Conservation (phyloP, 2,888 invertebrate genomes). For the Pyrrhia umbra region DNA sequence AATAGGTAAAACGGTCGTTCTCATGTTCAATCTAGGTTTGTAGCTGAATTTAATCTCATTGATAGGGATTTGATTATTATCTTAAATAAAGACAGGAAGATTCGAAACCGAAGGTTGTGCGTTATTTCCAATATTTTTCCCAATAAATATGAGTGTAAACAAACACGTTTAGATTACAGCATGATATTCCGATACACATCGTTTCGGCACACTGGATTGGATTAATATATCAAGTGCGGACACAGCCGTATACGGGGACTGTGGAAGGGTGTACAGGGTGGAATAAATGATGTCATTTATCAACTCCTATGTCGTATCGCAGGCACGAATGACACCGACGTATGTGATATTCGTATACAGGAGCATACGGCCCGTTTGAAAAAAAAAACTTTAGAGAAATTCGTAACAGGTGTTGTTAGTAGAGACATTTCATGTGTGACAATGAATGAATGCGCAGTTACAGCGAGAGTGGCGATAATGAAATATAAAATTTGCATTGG, state of each 20-base stretch:
- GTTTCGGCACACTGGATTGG: constrained; percentile 45
- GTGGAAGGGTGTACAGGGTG: constrained; percentile 62
- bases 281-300: constrained; percentile 75
- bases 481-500: not conserved
- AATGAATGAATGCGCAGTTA: constrained; percentile 64
- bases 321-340: constrained; percentile 68
- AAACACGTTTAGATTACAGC: constrained; percentile 24
- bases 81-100: too few species aligned
- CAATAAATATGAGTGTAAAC: not conserved
- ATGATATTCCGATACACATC: constrained; percentile 28
- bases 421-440: constrained; percentile 68
- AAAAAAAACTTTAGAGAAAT: constrained; percentile 59
- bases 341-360: constrained; percentile 60
- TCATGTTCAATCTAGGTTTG: too few species aligned
- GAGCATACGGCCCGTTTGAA: constrained; percentile 56
- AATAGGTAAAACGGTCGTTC: too few species aligned
- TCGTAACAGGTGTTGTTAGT: constrained; percentile 73
- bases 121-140: too few species aligned
- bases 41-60: too few species aligned
- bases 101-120: too few species aligned
- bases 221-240: constrained; percentile 65
- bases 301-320: constrained; percentile 65
- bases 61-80: too few species aligned
- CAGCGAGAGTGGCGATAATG: too few species aligned
- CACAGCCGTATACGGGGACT: constrained; percentile 50